Evolutionary conservation across 2,113 vertebrate genomes (phyloP).

Genomic region (Silurus glanis): DNA sequence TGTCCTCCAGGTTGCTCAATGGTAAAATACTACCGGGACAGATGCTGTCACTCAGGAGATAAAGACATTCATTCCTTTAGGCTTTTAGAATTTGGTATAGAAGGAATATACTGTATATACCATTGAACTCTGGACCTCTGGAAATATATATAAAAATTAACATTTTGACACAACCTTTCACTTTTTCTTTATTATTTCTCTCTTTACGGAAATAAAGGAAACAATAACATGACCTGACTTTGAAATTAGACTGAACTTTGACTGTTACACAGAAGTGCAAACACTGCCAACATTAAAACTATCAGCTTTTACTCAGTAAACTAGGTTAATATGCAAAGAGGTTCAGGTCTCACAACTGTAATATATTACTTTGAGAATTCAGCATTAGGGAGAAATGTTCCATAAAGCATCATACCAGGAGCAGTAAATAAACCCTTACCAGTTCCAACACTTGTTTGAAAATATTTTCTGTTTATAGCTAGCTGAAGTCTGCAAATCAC

Average conservation of each 20-base stretch:
- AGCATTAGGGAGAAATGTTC: constrained; percentile 11
- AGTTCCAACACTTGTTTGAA: neutral
- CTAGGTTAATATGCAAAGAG: neutral
- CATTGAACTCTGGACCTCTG: no score
- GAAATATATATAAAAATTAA: no score
- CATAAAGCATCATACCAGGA: constrained; percentile 7
- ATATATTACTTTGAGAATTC: neutral
- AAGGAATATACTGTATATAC: neutral
- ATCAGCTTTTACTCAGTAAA: neutral
- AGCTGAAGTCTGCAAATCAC: constrained; percentile 16
- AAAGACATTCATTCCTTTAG: neutral
- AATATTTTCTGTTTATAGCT: constrained; percentile 13
- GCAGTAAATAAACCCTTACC: neutral
- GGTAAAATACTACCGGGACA: neutral
- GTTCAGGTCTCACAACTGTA: neutral
- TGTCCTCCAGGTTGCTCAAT: neutral
- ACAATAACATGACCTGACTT: neutral
- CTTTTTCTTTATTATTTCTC: neutral
- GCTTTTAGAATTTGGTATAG: neutral
- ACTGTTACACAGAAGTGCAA: neutral
- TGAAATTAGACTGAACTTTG: neutral
- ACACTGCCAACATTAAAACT: neutral
- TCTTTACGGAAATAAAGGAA: neutral
- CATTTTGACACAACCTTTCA: neutral
- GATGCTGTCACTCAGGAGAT: neutral